Base-by-base conservation (phyloP, 2,113 vertebrate species). In the Hystrix cristata region DNA sequence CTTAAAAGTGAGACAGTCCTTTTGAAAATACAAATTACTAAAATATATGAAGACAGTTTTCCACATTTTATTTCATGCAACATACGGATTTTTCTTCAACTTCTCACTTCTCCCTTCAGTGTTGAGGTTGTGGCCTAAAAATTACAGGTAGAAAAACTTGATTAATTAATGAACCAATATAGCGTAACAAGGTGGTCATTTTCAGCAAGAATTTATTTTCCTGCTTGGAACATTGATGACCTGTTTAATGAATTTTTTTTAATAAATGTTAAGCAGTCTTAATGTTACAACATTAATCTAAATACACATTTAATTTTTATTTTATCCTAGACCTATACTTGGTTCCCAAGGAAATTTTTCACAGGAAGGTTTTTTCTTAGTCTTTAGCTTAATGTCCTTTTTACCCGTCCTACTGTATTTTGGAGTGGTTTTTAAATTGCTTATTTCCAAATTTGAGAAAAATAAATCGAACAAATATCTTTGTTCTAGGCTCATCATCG, bases 1-100 rank as follows among this genome's bases (percentile, higher is more conserved):
- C 92, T 87, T 72, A 93, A 74, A 88, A 88, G 25, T 57, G 51
- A 88, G 43, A 38, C 81, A 29, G 84, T 89, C 64, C 4, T 96
- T 96, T 95, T 91, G 46, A 93, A 95, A 91, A 87, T 92, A 94
- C 43, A 71, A 93, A 67, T 94, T 96, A 71, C 21, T 51, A 89
- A 83, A 16, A 82, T 90, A 91, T 23, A 62, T 87, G 13, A 81
- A 88, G 31, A 3, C 38, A 43, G 9, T 48, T 88, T 95, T 79
- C 72, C 29, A n/a, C 9, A 19, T 87, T 91, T 79, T 82, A 90
- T 83, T 87, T 95, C 76, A 96, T 69, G 31, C 5, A 48, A 31
- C 79, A 9, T 92, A 27, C 51, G 67, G 51, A 51, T 80, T 90
- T 97, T 97, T 96, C 96, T 92, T 74, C 53, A 83, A 0, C 64